phyloP scores from a whole-genome alignment of 2,888 invertebrate genomes.

The Caenorhabditis sp. region DNA sequence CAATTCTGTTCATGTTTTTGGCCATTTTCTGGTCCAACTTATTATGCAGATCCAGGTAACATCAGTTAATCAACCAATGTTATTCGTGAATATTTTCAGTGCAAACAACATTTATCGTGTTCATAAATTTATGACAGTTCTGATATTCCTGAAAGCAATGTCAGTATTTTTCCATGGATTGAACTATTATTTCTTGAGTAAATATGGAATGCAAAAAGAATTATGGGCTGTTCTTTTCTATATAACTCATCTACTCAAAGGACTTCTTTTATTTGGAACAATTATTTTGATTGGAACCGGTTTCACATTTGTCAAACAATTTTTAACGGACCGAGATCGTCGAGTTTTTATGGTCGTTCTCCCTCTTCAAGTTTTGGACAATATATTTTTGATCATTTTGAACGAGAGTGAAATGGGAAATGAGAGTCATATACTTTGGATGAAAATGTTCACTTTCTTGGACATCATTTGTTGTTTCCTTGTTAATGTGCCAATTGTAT shows the following conservation, averaged over 20 bases:
- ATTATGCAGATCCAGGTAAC: conserved; percentile 77
- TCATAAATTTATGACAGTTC: conserved; percentile 92
- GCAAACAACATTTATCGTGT: conserved; percentile 81
- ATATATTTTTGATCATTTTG: conserved; percentile 94
- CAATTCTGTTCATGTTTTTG: conserved; percentile 86
- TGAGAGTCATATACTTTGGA: conserved; percentile 81
- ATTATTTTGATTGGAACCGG: conserved; percentile 96
- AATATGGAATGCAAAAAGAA: conserved; percentile 89
- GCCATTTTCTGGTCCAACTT: conserved; percentile 91
- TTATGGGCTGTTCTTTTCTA: conserved; percentile 98
- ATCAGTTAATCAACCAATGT: neutral
- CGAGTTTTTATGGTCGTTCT: conserved; percentile 96
- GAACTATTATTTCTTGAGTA: conserved; percentile 85
- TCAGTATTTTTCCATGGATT: conserved; percentile 90
- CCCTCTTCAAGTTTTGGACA: conserved; percentile 89
- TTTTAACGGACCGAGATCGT: conserved; percentile 92
- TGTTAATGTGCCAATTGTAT: conserved; percentile 94
- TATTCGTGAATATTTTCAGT: too few species aligned
- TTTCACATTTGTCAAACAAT: conserved; percentile 98
- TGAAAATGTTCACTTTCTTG: conserved; percentile 78
- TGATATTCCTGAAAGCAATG: conserved; percentile 83
- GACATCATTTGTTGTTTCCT: conserved; percentile 95
- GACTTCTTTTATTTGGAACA: conserved; percentile 91
- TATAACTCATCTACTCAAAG: conserved; percentile 92
- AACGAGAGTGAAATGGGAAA: conserved; percentile 95